Evolutionary conservation across 2,797 vertebrate species (phyloP).

Genomic region (Xenentodon cancila): DNA sequence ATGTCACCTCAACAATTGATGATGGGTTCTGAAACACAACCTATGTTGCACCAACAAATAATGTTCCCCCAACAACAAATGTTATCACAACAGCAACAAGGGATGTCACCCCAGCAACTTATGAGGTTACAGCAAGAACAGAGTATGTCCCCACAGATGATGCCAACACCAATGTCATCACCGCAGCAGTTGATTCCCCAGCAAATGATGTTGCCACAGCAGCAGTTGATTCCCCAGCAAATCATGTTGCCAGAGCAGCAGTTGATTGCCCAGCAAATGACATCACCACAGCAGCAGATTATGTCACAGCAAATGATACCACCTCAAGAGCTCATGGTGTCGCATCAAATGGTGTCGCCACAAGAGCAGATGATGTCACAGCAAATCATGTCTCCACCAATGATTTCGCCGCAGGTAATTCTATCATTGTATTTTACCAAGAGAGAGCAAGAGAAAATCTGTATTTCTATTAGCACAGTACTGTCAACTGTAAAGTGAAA

Average conservation of each 20-base stretch:
- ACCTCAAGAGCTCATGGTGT: neutral
- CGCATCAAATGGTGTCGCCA: slow-evolving; percentile 23
- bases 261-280: slow-evolving; percentile 36
- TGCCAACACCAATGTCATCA: neutral
- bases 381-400: slow-evolving; percentile 32
- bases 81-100: slow-evolving; percentile 20
- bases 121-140: slow-evolving; percentile 26
- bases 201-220: slow-evolving; percentile 41
- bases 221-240: slow-evolving; percentile 16
- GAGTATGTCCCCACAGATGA: slow-evolving; percentile 27
- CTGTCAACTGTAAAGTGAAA: too few relatives aligned
- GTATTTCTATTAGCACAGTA: too few relatives aligned
- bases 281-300: slow-evolving; percentile 44
- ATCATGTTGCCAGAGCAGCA: slow-evolving; percentile 43
- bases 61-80: slow-evolving; percentile 42
- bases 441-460: neutral
- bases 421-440: slow-evolving; percentile 10
- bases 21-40: slow-evolving; percentile 36
- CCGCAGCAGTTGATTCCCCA: neutral
- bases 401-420: slow-evolving; percentile 62
- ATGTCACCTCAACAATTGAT: slow-evolving; percentile 52
- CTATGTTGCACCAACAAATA: neutral
- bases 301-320: slow-evolving; percentile 32
- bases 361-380: slow-evolving; percentile 47
- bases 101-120: slow-evolving; percentile 36